Base-by-base conservation (phyloP, 1,140 invertebrate species). In the Macrobrachium rosenbergii region DNA sequence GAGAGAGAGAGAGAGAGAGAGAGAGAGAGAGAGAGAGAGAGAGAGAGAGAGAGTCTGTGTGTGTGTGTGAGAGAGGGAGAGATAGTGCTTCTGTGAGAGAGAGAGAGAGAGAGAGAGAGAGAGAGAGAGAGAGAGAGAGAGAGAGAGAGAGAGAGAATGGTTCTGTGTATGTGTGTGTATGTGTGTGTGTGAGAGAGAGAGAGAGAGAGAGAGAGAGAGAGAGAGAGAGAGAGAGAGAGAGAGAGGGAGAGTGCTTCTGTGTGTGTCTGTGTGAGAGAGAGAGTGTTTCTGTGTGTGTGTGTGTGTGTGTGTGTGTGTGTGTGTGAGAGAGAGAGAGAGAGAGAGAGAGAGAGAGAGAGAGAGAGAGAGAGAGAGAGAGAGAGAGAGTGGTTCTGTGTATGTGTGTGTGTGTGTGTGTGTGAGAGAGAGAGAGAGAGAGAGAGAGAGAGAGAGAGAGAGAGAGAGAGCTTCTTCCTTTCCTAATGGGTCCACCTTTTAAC, bases 111-210 rank as follows among this genome's bases (percentile, higher is more conserved):
- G 72, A 73, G 23, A 73, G 72, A 16, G n/a, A 21, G 72, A 75
- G 72, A 43, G 72, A 28, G 72, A 75, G 72, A 28, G 72, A 75
- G 72, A 23, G 21, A 75, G 72, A 75, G 72, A 75, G 21, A 75
- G 21, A 69, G 67, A 6, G 37, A 69, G n/a, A 69, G n/a, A 10
- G 6, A 28, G n/a, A 21, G 37, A 69, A n/a, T 14, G 62, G n/a
- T 12, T 14, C 12, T 14, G 62, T 14, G 62, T n/a, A n/a, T 14
- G 72, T 21, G 72, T 28, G 72, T 73, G 19, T 73, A 5, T 43
- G 21, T 75, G 37, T 28, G 37, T 5, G 37, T 5, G 21, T 16
- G 72, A 28, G 21, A 28, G 72, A 28, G 21, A 28, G 37, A 28
- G 72, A 28, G 21, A 23, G 21, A 17, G 21, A 28, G 21, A 8